Evolutionary conservation across 1,140 invertebrate species (phyloP), one percentile per base, ranked within the genome.

Genomic region (Pseudoatta argentina): DNA sequence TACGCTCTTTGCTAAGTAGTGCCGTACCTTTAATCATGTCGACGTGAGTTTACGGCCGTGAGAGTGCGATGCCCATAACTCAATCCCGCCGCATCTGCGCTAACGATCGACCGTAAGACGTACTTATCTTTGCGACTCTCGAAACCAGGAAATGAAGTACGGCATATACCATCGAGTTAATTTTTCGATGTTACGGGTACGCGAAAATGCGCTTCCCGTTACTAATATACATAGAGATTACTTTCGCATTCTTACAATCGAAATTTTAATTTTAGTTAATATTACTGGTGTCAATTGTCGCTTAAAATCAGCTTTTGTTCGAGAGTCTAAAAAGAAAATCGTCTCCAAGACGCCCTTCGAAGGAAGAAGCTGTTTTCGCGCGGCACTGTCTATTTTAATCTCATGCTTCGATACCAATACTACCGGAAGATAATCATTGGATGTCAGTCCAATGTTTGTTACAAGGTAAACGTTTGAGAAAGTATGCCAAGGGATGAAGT

Each of bases 381-480:
- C 79, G 67, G 59, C 21, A 51, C 30, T 5, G 39, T 48, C 48
- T 53, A n/a, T 67, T 85, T 85, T 51, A 76, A 88, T 88, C 55
- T 55, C 64, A 14, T 14, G 69, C n/a, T n/a, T 73, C 53, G 18
- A 24, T 24, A 24, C 55, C 72, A 64, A 91, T 10, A 90, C 67
- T 90, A 88, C 67, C 57, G 34, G 78, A 86, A 89, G 82, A 90
- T 64, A 91, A 91, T 87, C 85, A 83, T 86, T 86, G 75, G 67
- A 57, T 85, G n/a, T 10, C 55, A 39, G 55, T 87, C 83, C 82
- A 64, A 64, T 78, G 81, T 53, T 67, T 55, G 83, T 79, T 79
- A 59, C 77, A 79, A 90, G 89, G 67, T 90, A 90, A 91, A 90
- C 77, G 14, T 48, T 72, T 57, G 27, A 44, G 48, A 53, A 81